Base-by-base conservation (phyloP, 2,888 invertebrate genomes). In the Limulus polyphemus region DNA sequence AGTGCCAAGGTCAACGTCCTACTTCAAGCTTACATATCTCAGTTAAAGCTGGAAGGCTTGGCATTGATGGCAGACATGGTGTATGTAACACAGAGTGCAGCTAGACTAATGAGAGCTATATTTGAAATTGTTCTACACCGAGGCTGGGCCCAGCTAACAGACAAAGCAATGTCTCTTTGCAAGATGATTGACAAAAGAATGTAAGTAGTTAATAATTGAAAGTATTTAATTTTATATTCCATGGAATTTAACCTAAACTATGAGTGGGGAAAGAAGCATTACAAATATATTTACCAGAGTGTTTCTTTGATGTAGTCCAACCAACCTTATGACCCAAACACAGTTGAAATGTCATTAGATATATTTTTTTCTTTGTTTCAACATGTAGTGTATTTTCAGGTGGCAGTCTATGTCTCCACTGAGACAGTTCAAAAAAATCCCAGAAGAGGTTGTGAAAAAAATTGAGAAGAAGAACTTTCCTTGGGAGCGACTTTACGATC, bases 381-480 rank as follows among this genome's bases (percentile, higher is more conserved):
- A 32, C 3, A 32, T 32, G 32, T 32, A 0, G 5, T 32, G n/a
- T 32, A 32, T 32, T 60, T 59, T 57, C 12, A 67, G 66, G 69
- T 99, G 99, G 99, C 97, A 98, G 76, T 95, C 95, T 0, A 95
- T 99, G 95, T 95, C 94, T 2, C 99, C 99, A 1, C 79, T 99
- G 13, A 79, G 99, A 13, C 99, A 99, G 76, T 99, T 99, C 75
- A 83, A 90, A 69, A 98, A 95, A 76, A 94, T 97, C 84, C 98
- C 93, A 0, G 94, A 93, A 73, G 97, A 97, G 79, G 88, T 92
- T 16, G 86, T 98, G 11, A 91, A 94, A 74, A 97, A 98, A 75
- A 84, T 99, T 47, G 99, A 99, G 75, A 99, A 99, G 82, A 99
- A 99, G 70, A 80, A 79, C 69, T 78, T 80, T 64, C 77, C 80